These are phyloP conservation scores for Pelosia muscerda DNA, from an alignment of 2,888 invertebrate species.

Conservation along the genomic window DNA sequence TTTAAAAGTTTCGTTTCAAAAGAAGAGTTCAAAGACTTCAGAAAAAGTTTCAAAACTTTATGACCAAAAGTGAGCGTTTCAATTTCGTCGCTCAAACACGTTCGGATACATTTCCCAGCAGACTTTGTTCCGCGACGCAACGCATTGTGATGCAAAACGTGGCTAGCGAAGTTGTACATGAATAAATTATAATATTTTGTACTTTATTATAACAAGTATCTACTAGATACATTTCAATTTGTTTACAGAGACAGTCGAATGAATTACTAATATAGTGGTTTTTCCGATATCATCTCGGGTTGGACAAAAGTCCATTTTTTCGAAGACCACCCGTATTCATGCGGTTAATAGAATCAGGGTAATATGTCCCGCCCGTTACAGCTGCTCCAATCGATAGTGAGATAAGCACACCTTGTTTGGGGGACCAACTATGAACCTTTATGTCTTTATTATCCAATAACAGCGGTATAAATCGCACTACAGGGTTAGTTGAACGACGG, in stretches of 20 bases:
- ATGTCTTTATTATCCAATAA: conserved; percentile 75
- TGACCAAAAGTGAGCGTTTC: conserved; percentile 52
- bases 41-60: conserved; percentile 46
- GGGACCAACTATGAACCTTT: conserved; percentile 62
- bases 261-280: conserved; percentile 33
- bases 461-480: conserved; percentile 63
- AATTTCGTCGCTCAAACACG: conserved; percentile 51
- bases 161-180: conserved; percentile 57
- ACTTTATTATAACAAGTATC: conserved; percentile 46
- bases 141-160: conserved; percentile 62
- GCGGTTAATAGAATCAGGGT: conserved; percentile 70
- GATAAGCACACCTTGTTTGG: conserved; percentile 72
- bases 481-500: conserved; percentile 60
- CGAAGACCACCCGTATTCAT: conserved; percentile 56
- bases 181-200: conserved; percentile 59
- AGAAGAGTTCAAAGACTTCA: conserved; percentile 27
- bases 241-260: conserved; percentile 40
- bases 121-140: conserved; percentile 56
- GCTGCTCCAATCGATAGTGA: conserved; percentile 70
- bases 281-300: conserved; percentile 38
- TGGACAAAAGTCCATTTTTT: conserved; percentile 55
- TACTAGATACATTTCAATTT: conserved; percentile 37
- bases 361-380: conserved; percentile 66
- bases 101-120: conserved; percentile 51
- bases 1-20: conserved; percentile 9